Percentiles rank a stretch among this genome's conserved stretches.
Evolutionary conservation across 1,140 invertebrate species (phyloP).

Genomic region (Trypoxylus dichotomus): DNA sequence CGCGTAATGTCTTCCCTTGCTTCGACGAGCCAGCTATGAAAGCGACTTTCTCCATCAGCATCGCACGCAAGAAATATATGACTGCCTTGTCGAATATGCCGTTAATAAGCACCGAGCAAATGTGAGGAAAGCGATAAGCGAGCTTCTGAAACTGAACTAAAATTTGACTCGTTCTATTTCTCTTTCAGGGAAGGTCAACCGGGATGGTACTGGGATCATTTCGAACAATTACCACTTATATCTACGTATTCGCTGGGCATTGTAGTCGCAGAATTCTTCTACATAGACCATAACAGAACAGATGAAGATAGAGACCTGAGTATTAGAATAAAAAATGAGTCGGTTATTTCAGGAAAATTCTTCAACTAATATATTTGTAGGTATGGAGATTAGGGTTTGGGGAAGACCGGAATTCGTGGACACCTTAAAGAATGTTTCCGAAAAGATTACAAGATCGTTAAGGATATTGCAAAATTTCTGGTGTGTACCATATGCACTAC

Average conservation of each 20-base stretch:
- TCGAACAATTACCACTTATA: slow-evolving; percentile 75
- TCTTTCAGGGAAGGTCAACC: slow-evolving; percentile 47
- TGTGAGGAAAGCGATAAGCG: slow-evolving; percentile 58
- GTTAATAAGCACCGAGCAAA: slow-evolving; percentile 57
- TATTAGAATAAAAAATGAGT: background rate
- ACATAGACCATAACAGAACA: slow-evolving; percentile 51
- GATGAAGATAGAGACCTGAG: slow-evolving; percentile 22
- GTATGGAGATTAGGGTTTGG: slow-evolving; percentile 61
- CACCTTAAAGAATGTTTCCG: slow-evolving; percentile 64
- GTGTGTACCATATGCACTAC: slow-evolving; percentile 68
- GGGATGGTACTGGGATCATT: slow-evolving; percentile 67
- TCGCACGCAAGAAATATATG: slow-evolving; percentile 64
- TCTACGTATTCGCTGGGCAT: slow-evolving; percentile 84
- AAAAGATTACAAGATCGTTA: slow-evolving; percentile 65
- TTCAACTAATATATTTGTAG: background rate
- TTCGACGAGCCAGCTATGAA: slow-evolving; percentile 90
- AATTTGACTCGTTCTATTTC: background rate
- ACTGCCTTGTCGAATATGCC: slow-evolving; percentile 67
- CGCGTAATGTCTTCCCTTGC: slow-evolving; percentile 85
- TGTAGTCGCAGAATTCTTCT: slow-evolving; percentile 73
- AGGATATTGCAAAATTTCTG: slow-evolving; percentile 72
- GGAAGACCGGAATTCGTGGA: slow-evolving; percentile 69
- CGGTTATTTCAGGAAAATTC: background rate
- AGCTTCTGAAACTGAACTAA: background rate
- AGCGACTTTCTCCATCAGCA: slow-evolving; percentile 66